phyloP scores from a whole-genome alignment of 2,113 vertebrate genomes.

The Naja naja region DNA sequence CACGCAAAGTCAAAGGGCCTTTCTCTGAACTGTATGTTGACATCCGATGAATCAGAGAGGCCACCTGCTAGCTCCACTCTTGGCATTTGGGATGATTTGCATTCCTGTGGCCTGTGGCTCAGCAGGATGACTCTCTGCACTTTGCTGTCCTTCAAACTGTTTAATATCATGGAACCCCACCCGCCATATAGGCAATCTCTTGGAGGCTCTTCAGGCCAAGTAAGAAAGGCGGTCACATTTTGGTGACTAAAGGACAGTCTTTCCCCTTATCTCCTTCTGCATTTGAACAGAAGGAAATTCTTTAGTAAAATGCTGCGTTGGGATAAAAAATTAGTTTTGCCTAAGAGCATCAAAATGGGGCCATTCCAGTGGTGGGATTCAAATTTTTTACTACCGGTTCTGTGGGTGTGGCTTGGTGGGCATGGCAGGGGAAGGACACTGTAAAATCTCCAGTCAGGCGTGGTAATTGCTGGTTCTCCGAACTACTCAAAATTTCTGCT shows the following conservation, averaged over 20 bases:
- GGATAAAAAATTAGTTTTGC: constrained; percentile 76
- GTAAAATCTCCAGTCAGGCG: too few relatives aligned
- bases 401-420: too few relatives aligned
- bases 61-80: constrained; percentile 92
- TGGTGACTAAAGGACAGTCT: constrained; percentile 60
- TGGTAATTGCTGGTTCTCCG: too few relatives aligned
- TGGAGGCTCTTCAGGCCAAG: constrained; percentile 59
- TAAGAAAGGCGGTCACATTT: constrained; percentile 54
- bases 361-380: neutral
- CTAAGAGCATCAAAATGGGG: constrained; percentile 52
- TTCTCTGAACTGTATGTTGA: constrained; percentile 81
- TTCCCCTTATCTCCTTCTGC: constrained; percentile 65
- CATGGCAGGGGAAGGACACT: too few relatives aligned
- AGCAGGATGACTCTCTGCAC: constrained; percentile 85
- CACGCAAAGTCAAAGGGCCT: constrained; percentile 82
- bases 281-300: constrained; percentile 65
- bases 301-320: constrained; percentile 53
- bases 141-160: constrained; percentile 85
- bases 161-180: constrained; percentile 83
- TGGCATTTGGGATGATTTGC: constrained; percentile 85
- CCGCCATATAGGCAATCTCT: constrained; percentile 77
- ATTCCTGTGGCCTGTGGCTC: constrained; percentile 94
- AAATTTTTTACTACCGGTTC: too few relatives aligned
- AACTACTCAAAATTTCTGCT: too few relatives aligned
- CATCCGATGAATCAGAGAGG: constrained; percentile 83